Conservation (phyloP, 2,797 vertebrate species). For the Danio albolineatus region DNA sequence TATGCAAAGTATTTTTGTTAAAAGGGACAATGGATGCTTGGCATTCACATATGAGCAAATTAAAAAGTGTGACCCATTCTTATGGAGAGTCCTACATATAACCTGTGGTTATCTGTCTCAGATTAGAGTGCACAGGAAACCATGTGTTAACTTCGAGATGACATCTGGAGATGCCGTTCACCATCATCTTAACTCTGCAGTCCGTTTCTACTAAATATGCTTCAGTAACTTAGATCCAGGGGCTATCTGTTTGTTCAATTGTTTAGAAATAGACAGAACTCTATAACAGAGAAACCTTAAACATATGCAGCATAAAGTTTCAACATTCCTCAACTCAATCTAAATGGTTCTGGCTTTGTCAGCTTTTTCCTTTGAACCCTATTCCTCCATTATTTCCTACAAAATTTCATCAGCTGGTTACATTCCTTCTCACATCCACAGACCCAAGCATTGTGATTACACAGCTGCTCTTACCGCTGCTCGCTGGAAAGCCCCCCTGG, state of each 20-base stretch:
- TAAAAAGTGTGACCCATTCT: background rate
- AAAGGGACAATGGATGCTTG: background rate
- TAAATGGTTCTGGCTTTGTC: background rate
- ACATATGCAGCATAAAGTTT: background rate
- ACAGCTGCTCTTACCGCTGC: slow-evolving; percentile 86
- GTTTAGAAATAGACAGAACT: background rate
- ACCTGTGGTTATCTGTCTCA: background rate
- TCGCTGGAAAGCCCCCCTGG: slow-evolving; percentile 95
- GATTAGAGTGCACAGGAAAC: slow-evolving; percentile 13
- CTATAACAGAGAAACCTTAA: background rate
- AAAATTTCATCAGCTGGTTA: background rate
- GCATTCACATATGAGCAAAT: too few relatives aligned
- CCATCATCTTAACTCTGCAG: slow-evolving; percentile 6
- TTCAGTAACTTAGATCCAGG: background rate
- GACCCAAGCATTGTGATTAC: slow-evolving; percentile 6
- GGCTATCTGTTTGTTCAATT: background rate
- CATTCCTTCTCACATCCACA: background rate
- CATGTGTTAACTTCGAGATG: slow-evolving; percentile 12
- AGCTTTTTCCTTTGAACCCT: too few relatives aligned
- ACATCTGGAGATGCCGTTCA: slow-evolving; percentile 13
- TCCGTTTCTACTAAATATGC: slow-evolving; percentile 11
- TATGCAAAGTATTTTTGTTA: background rate
- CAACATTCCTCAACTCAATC: slow-evolving; percentile 6
- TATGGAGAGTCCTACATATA: background rate
- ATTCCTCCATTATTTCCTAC: slow-evolving; percentile 2